Base-by-base conservation (phyloP, 2,888 invertebrate genomes). In the Achlya flavicornis region DNA sequence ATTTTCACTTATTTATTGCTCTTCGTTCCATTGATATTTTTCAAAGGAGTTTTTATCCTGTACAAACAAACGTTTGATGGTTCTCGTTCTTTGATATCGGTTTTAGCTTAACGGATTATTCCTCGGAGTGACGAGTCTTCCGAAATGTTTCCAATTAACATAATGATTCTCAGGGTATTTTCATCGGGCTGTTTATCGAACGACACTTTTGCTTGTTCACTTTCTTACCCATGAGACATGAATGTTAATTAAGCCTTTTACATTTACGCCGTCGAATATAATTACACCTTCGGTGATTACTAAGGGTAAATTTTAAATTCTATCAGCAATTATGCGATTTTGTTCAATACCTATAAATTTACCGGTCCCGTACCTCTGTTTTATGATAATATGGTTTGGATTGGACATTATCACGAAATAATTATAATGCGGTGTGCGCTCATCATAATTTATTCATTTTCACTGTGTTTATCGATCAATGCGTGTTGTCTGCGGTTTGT, bases 381-480 rank as follows among this genome's bases (percentile, higher is more conserved):
- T 41, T 41, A 41, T 41, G 41, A 41, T 75, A 72, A 80, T 80
- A 70, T 53, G 64, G 68, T 72, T 72, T 67, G 71, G 70, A 80
- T 78, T 74, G 77, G 67, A 75, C 78, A 80, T 84, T 78, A 82
- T 83, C 76, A 80, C 74, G 75, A 78, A 79, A 81, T 85, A 84
- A 87, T 88, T 85, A 83, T 80, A 81, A 83, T 79, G 79, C 80
- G 66, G 75, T 72, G 77, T 74, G 75, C 78, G 74, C 71, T 72
- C 69, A 63, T 81, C 71, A 81, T 88, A 81, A 89, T 88, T 87
- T 87, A 89, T 90, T 87, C 83, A 85, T 86, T 86, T 87, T 80
- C 83, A 80, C 75, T 81, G 77, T 83, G 84, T 85, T 83, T 85
- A 88, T 90, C 85, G 88, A 88, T 84, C 81, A 75, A 65, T 76